Base-by-base conservation (phyloP, 1,140 invertebrate species). In the Diorhabda elongata region DNA sequence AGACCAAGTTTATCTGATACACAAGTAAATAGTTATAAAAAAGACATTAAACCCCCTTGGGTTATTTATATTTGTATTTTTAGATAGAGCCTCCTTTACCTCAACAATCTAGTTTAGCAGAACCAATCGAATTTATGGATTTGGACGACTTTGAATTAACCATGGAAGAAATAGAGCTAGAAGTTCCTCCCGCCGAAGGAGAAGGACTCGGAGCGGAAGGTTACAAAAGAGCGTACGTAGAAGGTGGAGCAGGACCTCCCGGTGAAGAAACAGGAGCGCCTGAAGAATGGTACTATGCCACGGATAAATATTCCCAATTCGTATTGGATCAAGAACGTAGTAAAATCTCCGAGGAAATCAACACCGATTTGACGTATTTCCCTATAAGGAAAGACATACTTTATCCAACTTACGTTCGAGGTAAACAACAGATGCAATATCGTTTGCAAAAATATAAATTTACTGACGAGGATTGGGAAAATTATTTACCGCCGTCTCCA, bases 31-130 rank as follows among this genome's bases (percentile, higher is more conserved):
- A 58, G 9, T 62, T n/a, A 43, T 62, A 11, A 0, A 2, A 42
- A 26, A 42, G 7, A 60, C 0, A n/a, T 58, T 26, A 58, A 26
- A 5, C 3, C 6, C 3, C 57, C 26, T 43, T 5, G 9, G 8
- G 6, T 52, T 52, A 8, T 8, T 61, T 9, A 2, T 63, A 44
- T 47, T n/a, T 3, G 26, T 0, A 47, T 52, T 44, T 63, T 58
- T 78, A 85, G 72, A 82, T 85, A 57, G 80, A 82, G 8, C 84
- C 84, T 4, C 81, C 81, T 60, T 80, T 83, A 79, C 84, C 83
- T 8, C 75, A 77, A 69, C 82, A 82, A 3, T 78, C 81, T 4
- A 83, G 85, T 73, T 81, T 82, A 70, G 79, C 78, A 58, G 74
- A 79, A 56, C 74, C 78, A 52, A 69, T 78, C 3, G 69, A 71